Evolutionary conservation across 2,797 vertebrate species (phyloP).

Genomic region (Alcedo atthis): DNA sequence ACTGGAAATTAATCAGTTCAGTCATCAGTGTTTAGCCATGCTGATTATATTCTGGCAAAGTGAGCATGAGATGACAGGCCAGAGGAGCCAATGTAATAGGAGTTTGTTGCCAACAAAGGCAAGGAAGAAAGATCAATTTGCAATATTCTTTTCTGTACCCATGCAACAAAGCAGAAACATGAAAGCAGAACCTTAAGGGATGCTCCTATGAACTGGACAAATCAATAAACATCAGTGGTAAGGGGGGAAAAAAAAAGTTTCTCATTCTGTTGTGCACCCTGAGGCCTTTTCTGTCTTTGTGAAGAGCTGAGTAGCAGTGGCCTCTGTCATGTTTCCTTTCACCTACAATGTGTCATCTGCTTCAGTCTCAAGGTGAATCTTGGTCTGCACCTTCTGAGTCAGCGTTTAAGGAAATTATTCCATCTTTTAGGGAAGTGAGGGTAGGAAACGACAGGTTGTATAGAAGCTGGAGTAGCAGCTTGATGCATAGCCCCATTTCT

Average conservation of each 20-base stretch:
- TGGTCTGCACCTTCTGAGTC: not conserved
- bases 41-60: constrained; percentile 80
- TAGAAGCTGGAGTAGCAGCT: not conserved
- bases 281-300: constrained; percentile 68
- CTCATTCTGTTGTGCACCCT: constrained; percentile 74
- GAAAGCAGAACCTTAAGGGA: constrained; percentile 93
- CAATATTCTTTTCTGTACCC: constrained; percentile 89
- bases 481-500: not conserved
- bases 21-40: constrained; percentile 85
- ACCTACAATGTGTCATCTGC: constrained; percentile 78
- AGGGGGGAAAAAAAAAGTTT: constrained; percentile 68
- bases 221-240: constrained; percentile 95
- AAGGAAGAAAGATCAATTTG: constrained; percentile 93
- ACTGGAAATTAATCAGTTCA: constrained; percentile 88
- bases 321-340: constrained; percentile 75
- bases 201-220: constrained; percentile 89
- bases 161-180: constrained; percentile 93
- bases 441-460: not conserved
- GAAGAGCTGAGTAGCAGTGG: constrained; percentile 70
- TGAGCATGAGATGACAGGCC: constrained; percentile 76
- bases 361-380: constrained; percentile 75
- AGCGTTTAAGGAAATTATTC: constrained; percentile 29
- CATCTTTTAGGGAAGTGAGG: constrained; percentile 17
- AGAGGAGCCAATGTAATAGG: constrained; percentile 83
- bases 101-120: constrained; percentile 86